Conservation (phyloP, 2,113 vertebrate genomes). For the Athene cunicularia region DNA sequence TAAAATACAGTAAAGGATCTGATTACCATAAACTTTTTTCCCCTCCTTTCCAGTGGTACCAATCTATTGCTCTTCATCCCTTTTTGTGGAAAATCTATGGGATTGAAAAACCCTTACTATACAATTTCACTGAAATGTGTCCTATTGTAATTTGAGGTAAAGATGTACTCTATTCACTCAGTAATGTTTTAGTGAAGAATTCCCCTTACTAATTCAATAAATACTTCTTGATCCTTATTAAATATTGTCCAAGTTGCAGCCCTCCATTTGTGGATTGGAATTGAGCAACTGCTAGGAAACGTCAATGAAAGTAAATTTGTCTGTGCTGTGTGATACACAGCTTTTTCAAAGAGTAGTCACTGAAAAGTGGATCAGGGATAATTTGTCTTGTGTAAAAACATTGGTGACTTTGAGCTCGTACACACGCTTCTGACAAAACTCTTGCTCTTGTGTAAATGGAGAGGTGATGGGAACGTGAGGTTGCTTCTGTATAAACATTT, state of each 20-base stretch:
- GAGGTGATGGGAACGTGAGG: background rate
- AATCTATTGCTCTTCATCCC: background rate
- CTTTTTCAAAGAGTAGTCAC: background rate
- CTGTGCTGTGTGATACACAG: background rate
- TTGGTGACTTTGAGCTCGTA: background rate
- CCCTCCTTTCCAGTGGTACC: background rate
- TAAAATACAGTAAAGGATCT: background rate
- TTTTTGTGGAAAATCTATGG: background rate
- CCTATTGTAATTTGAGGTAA: background rate
- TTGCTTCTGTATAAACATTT: background rate
- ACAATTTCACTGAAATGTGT: background rate
- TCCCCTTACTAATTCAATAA: background rate
- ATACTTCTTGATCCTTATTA: background rate
- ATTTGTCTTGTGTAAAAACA: background rate
- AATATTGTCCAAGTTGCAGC: background rate
- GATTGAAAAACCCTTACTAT: background rate
- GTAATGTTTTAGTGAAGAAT: background rate
- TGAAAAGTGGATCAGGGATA: background rate
- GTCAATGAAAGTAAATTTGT: background rate
- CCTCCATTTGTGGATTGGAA: background rate
- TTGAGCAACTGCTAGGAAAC: background rate
- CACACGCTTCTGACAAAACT: background rate
- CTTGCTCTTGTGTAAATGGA: background rate
- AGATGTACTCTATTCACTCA: background rate
- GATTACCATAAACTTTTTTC: background rate